A percentile compares a stretch with the other conserved stretches of the same genome.
phyloP scores from a whole-genome alignment of 2,888 invertebrate species.

The Tachina grossa region DNA sequence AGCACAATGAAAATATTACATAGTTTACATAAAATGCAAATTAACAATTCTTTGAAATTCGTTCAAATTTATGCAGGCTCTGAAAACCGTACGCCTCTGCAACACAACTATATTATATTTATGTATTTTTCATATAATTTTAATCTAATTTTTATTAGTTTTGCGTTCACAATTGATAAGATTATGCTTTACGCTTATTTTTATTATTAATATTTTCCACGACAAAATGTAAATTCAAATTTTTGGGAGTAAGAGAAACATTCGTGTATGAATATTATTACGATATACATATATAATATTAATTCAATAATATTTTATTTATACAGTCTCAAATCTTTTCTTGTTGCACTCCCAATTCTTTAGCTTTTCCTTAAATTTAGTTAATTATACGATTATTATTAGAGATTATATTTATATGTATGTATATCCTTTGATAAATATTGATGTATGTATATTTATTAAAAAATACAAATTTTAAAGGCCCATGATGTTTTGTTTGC shows the following conservation, averaged over 20 bases:
- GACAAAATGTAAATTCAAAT: conserved; percentile 21
- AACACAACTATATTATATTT: conserved; percentile 11
- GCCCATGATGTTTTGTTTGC: conserved; percentile 57
- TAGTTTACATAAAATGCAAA: conserved; percentile 8
- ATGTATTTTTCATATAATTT: conserved; percentile 3
- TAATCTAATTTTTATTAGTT: conserved; percentile 22
- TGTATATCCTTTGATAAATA: not conserved
- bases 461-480: conserved; percentile 67
- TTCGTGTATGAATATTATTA: too few species aligned
- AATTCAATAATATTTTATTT: conserved; percentile 43
- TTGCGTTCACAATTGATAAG: conserved; percentile 37
- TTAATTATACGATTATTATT: not conserved
- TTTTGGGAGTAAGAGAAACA: conserved; percentile 43
- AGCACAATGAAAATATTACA: conserved; percentile 1
- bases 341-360: conserved; percentile 29
- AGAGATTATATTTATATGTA: conserved; percentile 7
- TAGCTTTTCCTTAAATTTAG: conserved; percentile 13
- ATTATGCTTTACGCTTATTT: conserved; percentile 23
- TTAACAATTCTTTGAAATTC: conserved; percentile 1
- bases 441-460: conserved; percentile 51
- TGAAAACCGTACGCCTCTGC: not conserved
- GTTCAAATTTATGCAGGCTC: not conserved
- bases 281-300: conserved; percentile 35
- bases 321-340: conserved; percentile 67
- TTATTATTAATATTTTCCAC: conserved; percentile 18